A percentile compares a stretch with the other conserved stretches of the same genome.
phyloP scores from a whole-genome alignment of 2,888 invertebrate species.

The Graphium colonna region DNA sequence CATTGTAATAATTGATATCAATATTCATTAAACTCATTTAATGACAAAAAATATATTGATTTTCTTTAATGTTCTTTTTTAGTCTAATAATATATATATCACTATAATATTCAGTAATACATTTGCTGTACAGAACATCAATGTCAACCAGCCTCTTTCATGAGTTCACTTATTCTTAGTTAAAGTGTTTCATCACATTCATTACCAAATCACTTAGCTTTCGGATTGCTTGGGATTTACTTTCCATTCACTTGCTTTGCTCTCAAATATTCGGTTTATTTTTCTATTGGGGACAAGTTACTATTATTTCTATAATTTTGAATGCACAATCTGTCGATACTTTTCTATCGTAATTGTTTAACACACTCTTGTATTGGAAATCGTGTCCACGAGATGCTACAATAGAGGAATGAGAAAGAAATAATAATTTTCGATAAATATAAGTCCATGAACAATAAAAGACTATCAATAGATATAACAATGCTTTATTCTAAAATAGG shows the following conservation, averaged over 20 bases:
- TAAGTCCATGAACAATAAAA: too few relatives aligned
- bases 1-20: too few relatives aligned
- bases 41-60: too few relatives aligned
- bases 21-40: too few relatives aligned
- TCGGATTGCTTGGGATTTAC: slow-evolving; percentile 49
- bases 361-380: background rate
- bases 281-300: slow-evolving; percentile 3
- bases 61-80: too few relatives aligned
- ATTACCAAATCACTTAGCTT: slow-evolving; percentile 38
- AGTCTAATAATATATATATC: too few relatives aligned
- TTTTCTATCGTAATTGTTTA: background rate
- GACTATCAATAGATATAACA: too few relatives aligned
- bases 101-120: background rate
- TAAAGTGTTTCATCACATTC: background rate
- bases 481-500: too few relatives aligned
- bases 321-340: background rate
- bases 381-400: background rate
- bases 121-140: slow-evolving; percentile 10
- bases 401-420: too few relatives aligned
- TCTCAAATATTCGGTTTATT: slow-evolving; percentile 26
- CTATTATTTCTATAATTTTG: background rate
- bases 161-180: background rate
- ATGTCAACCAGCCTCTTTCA: background rate
- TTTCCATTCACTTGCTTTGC: slow-evolving; percentile 52
- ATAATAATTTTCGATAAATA: too few relatives aligned